Evolutionary conservation across 2,888 invertebrate species (phyloP).

Genomic region (Andrena flavipes): DNA sequence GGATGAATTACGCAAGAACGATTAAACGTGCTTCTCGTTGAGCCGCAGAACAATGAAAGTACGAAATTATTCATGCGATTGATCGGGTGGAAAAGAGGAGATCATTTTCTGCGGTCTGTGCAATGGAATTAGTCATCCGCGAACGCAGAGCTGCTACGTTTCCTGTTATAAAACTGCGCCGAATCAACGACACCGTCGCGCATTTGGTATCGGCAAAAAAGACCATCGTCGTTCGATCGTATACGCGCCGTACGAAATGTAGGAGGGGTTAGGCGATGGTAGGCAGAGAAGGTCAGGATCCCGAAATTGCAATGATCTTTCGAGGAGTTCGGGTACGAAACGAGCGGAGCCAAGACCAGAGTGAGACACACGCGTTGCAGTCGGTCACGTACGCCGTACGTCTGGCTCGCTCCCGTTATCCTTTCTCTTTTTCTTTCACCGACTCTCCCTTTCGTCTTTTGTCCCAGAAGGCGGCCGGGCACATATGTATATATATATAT

Average conservation of each 20-base stretch:
- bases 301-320: conserved; percentile 68
- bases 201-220: conserved; percentile 6
- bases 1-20: neutral
- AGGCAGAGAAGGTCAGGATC: conserved; percentile 71
- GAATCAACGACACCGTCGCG: neutral
- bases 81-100: neutral
- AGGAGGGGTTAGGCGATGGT: conserved; percentile 15
- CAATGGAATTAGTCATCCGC: conserved; percentile 32
- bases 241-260: neutral
- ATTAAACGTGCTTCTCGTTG: neutral
- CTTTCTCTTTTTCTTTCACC: conserved; percentile 47
- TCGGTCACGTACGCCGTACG: conserved; percentile 85
- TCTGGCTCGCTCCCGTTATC: conserved; percentile 47
- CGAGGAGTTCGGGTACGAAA: conserved; percentile 40
- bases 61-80: neutral
- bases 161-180: conserved; percentile 5
- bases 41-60: neutral
- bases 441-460: conserved; percentile 55
- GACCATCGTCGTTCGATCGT: conserved; percentile 29
- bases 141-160: conserved; percentile 1
- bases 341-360: conserved; percentile 41
- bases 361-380: conserved; percentile 76
- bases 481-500: neutral
- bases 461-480: conserved; percentile 53
- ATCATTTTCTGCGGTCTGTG: conserved; percentile 3